These are phyloP conservation scores for Acanthopagrus latus DNA, from an alignment of 2,797 vertebrate genomes.

Conservation along the genomic window DNA sequence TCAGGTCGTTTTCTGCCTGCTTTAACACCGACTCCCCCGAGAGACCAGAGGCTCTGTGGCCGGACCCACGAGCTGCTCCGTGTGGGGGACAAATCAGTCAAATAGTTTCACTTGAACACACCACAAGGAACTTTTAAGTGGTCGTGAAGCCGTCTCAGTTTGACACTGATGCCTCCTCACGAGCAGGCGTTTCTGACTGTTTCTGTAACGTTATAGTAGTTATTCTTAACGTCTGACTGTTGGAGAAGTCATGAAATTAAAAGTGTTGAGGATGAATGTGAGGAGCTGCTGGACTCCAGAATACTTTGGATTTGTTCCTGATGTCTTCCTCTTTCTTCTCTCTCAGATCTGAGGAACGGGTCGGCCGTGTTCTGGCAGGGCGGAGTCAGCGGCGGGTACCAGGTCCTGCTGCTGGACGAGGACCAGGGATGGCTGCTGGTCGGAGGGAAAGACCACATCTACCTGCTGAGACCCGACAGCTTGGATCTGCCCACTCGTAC, in stretches of 20 bases:
- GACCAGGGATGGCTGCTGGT: constrained; percentile 89
- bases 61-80: too few relatives aligned
- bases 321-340: not conserved
- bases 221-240: too few relatives aligned
- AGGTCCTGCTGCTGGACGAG: constrained; percentile 88
- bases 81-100: not conserved
- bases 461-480: constrained; percentile 86
- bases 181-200: too few relatives aligned
- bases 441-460: constrained; percentile 89
- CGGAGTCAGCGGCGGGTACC: constrained; percentile 79
- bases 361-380: constrained; percentile 81
- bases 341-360: constrained; percentile 86
- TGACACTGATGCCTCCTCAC: too few relatives aligned
- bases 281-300: too few relatives aligned
- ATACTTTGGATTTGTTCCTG: too few relatives aligned
- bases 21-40: constrained; percentile 57
- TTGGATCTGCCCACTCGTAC: constrained; percentile 77
- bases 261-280: too few relatives aligned
- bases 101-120: not conserved
- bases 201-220: too few relatives aligned
- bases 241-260: too few relatives aligned
- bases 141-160: too few relatives aligned
- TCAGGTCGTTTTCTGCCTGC: constrained; percentile 68
- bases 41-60: constrained; percentile 9
- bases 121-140: too few relatives aligned